Percentiles rank a stretch among this genome's conserved stretches.
Evolutionary conservation across 2,113 vertebrate species (phyloP).

Genomic region (Cisticola juncidis): DNA sequence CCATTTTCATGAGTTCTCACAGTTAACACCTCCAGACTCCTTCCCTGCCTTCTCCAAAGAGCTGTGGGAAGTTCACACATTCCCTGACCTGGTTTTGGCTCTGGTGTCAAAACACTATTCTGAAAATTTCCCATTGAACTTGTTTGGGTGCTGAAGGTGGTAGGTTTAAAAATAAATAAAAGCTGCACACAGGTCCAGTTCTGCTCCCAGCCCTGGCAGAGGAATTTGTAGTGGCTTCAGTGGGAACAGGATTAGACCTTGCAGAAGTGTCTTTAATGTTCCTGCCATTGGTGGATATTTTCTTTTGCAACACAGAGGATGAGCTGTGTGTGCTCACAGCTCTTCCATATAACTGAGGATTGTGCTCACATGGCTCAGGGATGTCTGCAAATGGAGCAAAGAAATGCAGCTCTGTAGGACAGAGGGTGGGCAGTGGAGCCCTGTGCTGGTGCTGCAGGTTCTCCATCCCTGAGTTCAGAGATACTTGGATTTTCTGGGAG

Average conservation of each 20-base stretch:
- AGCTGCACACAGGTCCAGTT: neutral
- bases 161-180: neutral
- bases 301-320: neutral
- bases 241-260: neutral
- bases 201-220: neutral
- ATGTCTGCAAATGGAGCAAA: neutral
- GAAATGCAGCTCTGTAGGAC: neutral
- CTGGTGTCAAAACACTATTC: neutral
- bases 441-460: neutral
- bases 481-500: neutral
- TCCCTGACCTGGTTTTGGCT: neutral
- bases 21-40: neutral
- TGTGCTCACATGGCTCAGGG: neutral
- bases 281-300: neutral
- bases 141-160: neutral
- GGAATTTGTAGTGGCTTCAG: neutral
- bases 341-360: neutral
- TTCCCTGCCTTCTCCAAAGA: neutral
- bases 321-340: neutral
- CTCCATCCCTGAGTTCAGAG: accelerated
- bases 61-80: neutral
- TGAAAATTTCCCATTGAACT: neutral
- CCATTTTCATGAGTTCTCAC: neutral
- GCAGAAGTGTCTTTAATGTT: neutral
- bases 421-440: neutral